A percentile compares a stretch with the other conserved stretches of the same genome.
Conservation (phyloP, 2,888 invertebrate genomes). For the Caenorhabditis sulstoni region DNA sequence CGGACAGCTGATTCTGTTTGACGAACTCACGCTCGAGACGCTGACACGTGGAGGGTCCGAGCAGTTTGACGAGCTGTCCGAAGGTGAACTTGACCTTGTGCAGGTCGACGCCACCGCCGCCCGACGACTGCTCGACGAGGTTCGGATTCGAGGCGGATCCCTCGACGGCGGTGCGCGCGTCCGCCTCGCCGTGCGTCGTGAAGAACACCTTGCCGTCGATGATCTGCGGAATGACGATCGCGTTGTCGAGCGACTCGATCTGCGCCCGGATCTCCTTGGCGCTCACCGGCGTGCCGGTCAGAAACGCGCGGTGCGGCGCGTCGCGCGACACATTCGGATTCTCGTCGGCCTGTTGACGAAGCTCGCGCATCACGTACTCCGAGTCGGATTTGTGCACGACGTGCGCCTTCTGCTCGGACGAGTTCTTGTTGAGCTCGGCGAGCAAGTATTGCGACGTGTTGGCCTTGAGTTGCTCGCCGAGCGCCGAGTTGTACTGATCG, state of each 20-base stretch:
- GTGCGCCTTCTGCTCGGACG: conserved; percentile 31
- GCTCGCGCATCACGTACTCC: conserved; percentile 51
- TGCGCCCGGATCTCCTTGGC: conserved; percentile 50
- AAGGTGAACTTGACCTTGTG: conserved; percentile 48
- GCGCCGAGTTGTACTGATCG: conserved; percentile 38
- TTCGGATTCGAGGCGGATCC: conserved; percentile 39
- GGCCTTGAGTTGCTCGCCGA: conserved; percentile 46
- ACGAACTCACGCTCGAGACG: conserved; percentile 54
- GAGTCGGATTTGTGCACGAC: conserved; percentile 27
- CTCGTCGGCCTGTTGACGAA: conserved; percentile 43
- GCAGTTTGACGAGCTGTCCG: conserved; percentile 44
- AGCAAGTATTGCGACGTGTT: conserved; percentile 52
- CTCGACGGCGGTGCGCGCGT: conserved; percentile 53
- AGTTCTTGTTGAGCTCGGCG: conserved; percentile 44
- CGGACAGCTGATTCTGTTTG: conserved; percentile 40
- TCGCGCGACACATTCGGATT: conserved; percentile 31
- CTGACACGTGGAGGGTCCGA: conserved; percentile 45
- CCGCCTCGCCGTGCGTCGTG: conserved; percentile 53
- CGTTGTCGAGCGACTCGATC: conserved; percentile 53
- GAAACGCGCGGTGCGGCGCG: conserved; percentile 50
- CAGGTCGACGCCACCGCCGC: conserved; percentile 46
- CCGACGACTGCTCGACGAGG: conserved; percentile 4
- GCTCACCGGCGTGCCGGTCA: conserved; percentile 45
- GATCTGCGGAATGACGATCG: conserved; percentile 53
- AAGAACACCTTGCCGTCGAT: conserved; percentile 54